Evolutionary conservation across 2,113 vertebrate genomes (phyloP).

Genomic region (Pyxicephalus adspersus): DNA sequence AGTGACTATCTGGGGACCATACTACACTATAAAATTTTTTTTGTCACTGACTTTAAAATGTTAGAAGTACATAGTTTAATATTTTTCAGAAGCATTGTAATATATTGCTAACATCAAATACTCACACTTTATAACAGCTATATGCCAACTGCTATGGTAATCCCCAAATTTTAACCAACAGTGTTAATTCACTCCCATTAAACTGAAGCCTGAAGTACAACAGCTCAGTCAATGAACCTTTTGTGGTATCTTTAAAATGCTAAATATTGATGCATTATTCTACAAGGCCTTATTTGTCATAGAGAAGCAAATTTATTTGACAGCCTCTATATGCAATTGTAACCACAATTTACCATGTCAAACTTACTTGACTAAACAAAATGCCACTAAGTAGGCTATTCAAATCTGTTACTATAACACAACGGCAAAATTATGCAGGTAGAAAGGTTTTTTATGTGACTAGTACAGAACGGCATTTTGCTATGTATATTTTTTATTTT

Average conservation of each 20-base stretch:
- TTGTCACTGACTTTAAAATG: background rate
- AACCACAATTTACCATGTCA: constrained; percentile 57
- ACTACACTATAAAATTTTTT: background rate
- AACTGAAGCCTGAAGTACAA: constrained; percentile 17
- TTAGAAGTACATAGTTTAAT: background rate
- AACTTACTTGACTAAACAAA: constrained; percentile 56
- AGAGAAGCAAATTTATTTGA: constrained; percentile 48
- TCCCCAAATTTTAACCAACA: background rate
- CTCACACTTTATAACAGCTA: background rate
- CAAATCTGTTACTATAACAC: constrained; percentile 55
- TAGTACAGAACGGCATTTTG: constrained; percentile 33
- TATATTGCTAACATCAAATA: too few relatives aligned
- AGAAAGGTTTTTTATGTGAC: constrained; percentile 35
- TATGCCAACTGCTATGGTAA: background rate
- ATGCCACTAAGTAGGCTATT: constrained; percentile 54
- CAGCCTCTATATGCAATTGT: constrained; percentile 55
- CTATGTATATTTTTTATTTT: constrained; percentile 61
- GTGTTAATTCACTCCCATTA: constrained; percentile 24
- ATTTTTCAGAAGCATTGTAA: background rate
- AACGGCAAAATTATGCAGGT: constrained; percentile 55
- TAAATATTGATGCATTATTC: constrained; percentile 51
- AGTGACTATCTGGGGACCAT: too few relatives aligned
- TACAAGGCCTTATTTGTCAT: constrained; percentile 51
- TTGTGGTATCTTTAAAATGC: constrained; percentile 51
- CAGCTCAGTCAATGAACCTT: constrained; percentile 49